Percentiles rank a stretch among this genome's conserved stretches.
Evolutionary conservation across 2,888 invertebrate genomes (phyloP).

Genomic region (Netelia inedita): DNA sequence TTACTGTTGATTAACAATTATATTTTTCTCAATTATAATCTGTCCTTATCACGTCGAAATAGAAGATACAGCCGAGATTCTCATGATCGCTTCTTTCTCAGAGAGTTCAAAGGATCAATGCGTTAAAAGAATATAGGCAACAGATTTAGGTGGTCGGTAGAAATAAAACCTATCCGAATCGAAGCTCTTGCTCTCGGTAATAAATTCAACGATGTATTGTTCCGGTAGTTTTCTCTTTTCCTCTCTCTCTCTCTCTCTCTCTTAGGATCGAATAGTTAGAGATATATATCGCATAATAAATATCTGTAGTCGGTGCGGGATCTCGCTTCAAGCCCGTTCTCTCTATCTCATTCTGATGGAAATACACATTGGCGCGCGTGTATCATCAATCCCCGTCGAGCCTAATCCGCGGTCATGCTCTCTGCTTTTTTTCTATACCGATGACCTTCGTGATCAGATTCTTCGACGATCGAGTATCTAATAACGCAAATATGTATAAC

Average conservation of each 20-base stretch:
- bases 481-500: conserved; percentile 15
- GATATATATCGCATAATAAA: background rate
- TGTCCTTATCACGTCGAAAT: too few species aligned
- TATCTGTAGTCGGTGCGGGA: conserved; percentile 1
- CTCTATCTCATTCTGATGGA: conserved; percentile 64
- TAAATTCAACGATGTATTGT: conserved; percentile 38
- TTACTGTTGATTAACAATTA: too few species aligned
- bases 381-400: conserved; percentile 65
- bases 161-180: background rate
- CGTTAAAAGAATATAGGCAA: background rate
- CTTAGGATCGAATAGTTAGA: conserved; percentile 23
- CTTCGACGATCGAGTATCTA: conserved; percentile 23
- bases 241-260: background rate
- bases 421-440: conserved; percentile 10
- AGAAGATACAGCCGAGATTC: too few species aligned
- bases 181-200: conserved; percentile 5
- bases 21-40: too few species aligned
- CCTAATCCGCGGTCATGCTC: conserved; percentile 51
- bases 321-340: conserved; percentile 49
- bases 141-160: background rate
- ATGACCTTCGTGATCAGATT: conserved; percentile 30
- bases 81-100: too few species aligned
- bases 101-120: background rate
- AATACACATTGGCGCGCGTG: conserved; percentile 52
- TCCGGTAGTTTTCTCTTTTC: conserved; percentile 4